Base-by-base conservation (phyloP, 2,888 invertebrate genomes). In the Orgyia antiqua region DNA sequence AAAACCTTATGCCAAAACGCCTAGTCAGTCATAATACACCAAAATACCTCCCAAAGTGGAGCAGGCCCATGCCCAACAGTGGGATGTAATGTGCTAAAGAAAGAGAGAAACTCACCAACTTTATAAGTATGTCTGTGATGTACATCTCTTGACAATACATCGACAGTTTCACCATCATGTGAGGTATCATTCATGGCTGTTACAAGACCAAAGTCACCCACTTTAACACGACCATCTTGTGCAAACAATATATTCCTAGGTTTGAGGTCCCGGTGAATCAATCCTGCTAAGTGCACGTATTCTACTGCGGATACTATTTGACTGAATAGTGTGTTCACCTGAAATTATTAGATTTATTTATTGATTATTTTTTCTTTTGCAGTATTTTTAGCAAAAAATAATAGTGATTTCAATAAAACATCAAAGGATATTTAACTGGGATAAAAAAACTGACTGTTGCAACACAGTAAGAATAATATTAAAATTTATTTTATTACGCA, bases 171-270 rank as follows among this genome's bases (percentile, higher is more conserved):
- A 0, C 64, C 65, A 10, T 72, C 76, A 8, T 59, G 63, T 0
- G 75, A 64, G 10, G 58, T 62, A 18, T 86, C 86, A 0, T 51
- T 59, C 89, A 94, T 93, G 11, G 94, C 92, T 3, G 98, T 98
- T 7, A 96, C 99, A n/a, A 99, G 89, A 0, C 99, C 99, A 82
- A 99, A 99, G 83, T 99, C 99, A 0, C 99, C 99, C 32, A 99
- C 94, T 87, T 99, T 99, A 5, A 99, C 92, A 2, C 68, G 50
- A 0, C 95, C 95, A 70, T 97, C 95, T 45, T 92, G 88, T 0
- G 97, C 94, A 75, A 99, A 98, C 78, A 99, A 96, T 15, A 82
- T 78, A 40, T 77, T 82, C 35, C 74, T 82, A 56, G 94, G 95
- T 87, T 99, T 99, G 20, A 99, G 88, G 78, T 99, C 99, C 27